Evolutionary conservation across 2,888 invertebrate genomes (phyloP), one percentile per base, ranked within the genome.

Genomic region (Calliphora vomitoria): DNA sequence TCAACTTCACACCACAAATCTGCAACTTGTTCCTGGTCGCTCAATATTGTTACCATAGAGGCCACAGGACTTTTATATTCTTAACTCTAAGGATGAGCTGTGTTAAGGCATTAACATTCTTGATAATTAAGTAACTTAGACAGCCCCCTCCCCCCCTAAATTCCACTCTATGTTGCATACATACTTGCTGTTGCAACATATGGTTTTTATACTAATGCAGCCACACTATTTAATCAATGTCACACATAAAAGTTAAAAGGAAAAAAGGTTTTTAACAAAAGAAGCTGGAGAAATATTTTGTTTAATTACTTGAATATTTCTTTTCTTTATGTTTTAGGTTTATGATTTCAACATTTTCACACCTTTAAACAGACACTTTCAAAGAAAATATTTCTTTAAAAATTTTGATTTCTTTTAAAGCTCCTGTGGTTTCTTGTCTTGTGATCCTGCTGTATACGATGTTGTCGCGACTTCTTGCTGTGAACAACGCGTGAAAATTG

Each of bases 401-500:
- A n/a, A 13, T 5, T 50, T 47, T 47, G n/a, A 20, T 53, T 60
- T 74, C 10, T 11, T 20, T 2, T 11, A 66, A 60, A 74, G 69
- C 75, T 83, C 84, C 80, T 71, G 84, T 84, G 88, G 81, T 78
- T 84, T 85, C 38, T 64, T 41, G 41, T 11, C 13, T 15, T 44
- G 31, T 58, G 8, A 25, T 60, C n/a, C 53, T 60, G 62, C 11
- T 71, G 15, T 62, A 20, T 13, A n/a, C n/a, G 35, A 55, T 68
- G 11, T 11, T 53, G 75, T 25, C 41, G 71, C 31, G 89, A 86
- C 88, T 88, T 55, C 90, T 89, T 85, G 90, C 90, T 90, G 90
- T 88, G 90, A 83, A 62, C 86, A 58, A 80, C 89, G 90, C 89
- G 90, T 89, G 90, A 90, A 90, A 90, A 90, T 88, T 88, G 88